A percentile compares a stretch with the other conserved stretches of the same genome.
These are phyloP conservation scores for Drosophila pseudotalamancana DNA, from an alignment of 2,888 invertebrate species.

Conservation along the genomic window DNA sequence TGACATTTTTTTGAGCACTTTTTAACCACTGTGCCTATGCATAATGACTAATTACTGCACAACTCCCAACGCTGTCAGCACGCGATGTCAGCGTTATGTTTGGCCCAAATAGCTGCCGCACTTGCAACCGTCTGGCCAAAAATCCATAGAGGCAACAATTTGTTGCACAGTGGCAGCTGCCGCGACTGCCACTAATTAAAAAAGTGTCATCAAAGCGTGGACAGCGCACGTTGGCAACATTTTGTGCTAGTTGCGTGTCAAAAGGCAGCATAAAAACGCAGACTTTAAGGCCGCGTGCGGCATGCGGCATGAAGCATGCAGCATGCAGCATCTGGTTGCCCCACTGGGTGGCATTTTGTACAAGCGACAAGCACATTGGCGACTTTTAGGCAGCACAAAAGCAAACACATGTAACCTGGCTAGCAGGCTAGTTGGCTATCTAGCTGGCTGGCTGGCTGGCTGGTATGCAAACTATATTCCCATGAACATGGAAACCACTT, in stretches of 20 bases:
- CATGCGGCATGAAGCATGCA: conserved; percentile 13
- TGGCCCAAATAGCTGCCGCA: conserved; percentile 43
- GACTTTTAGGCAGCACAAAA: conserved; percentile 33
- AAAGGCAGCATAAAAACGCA: conserved; percentile 66
- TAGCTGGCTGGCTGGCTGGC: neutral
- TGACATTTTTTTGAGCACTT: neutral
- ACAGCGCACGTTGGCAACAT: conserved; percentile 53
- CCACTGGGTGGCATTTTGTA: conserved; percentile 59
- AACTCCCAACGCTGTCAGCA: conserved; percentile 48
- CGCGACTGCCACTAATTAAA: conserved; percentile 64
- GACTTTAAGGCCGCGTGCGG: conserved; percentile 57
- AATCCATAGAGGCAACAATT: conserved; percentile 31
- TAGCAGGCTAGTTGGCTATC: neutral
- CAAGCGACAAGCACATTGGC: conserved; percentile 32
- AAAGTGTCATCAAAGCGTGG: conserved; percentile 79
- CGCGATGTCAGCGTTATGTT: conserved; percentile 49
- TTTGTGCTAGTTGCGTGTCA: conserved; percentile 65
- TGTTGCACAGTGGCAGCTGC: conserved; percentile 32
- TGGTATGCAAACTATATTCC: conserved; percentile 75
- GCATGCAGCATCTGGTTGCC: conserved; percentile 10
- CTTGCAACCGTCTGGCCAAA: conserved; percentile 25
- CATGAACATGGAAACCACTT: conserved; percentile 79
- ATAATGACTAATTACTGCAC: conserved; percentile 52
- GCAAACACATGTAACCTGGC: conserved; percentile 51
- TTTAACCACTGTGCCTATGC: conserved; percentile 32